Base-by-base conservation (phyloP, 2,113 vertebrate species). In the Marcusenius ussheri region DNA sequence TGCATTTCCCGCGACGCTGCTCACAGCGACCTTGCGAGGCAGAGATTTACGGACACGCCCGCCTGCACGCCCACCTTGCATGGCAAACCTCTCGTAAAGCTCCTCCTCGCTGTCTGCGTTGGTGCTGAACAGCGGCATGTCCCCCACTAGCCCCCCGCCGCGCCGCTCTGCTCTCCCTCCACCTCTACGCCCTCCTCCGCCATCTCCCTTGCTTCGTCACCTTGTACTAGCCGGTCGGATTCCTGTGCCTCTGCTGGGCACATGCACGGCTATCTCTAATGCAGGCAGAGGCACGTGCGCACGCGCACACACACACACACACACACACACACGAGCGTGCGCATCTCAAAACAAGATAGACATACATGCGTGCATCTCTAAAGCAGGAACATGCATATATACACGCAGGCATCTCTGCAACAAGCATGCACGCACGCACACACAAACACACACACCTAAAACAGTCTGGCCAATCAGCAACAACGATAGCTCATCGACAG, bases 121-220 rank as follows among this genome's bases (percentile, higher is more conserved):
- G 91, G 94, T 91, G 91, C 95, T 94, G 89, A 89, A 85, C 66
- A 94, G 89, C 35, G 94, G 92, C 96, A 96, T 96, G 70, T 1
- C 8, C 53, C 53, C 39, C 87, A 10, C 17, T 21, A 62, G 35
- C 53, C 53, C 58, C 58, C 58, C 2, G 42, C 17, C n/a, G 2
- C 15, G 7, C 46, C 15, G 5, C 62, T 27, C 9, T 87, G 11
- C 51, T 6, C 51, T 15, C 17, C 42, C 21, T 46, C 24, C 74
- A 39, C 62, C 11, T n/a, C 56, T 13, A 45, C 56, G 2, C 39
- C 21, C 19, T 56, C 31, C 5, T 42, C 19, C 10, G 35, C 42
- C 39, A 45, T 5, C 24, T 24, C 19, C 39, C 15, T 85, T 35
- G 51, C 31, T 19, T 39, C 4, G 0, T n/a, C 24, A n/a, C 56